These are phyloP conservation scores for Sipha maydis DNA, from an alignment of 2,888 invertebrate genomes.

Conservation along the genomic window DNA sequence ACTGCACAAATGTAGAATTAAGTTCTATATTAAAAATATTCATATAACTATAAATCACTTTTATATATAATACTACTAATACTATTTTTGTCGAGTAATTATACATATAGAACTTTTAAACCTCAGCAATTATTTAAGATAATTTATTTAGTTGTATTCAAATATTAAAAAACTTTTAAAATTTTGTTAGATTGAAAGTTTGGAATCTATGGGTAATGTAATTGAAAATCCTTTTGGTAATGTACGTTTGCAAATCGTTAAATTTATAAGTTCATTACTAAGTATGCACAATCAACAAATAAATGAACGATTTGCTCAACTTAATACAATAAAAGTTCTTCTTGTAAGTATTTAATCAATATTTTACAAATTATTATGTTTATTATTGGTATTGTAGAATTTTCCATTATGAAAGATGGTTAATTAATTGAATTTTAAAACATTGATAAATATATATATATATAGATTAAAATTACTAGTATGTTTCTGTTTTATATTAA, in stretches of 20 bases:
- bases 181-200: conserved; percentile 40
- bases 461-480: too few species aligned
- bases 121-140: not conserved
- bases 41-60: not conserved
- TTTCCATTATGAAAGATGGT: too few species aligned
- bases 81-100: not conserved
- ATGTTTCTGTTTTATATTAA: too few species aligned
- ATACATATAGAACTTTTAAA: not conserved
- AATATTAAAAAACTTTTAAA: not conserved
- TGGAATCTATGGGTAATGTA: conserved; percentile 65
- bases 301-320: conserved; percentile 73
- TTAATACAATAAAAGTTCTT: conserved; percentile 68
- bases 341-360: conserved; percentile 67
- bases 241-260: conserved; percentile 82
- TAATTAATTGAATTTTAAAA: too few species aligned
- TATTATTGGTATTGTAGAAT: too few species aligned
- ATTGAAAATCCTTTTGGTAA: conserved; percentile 82
- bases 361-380: not conserved
- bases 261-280: conserved; percentile 81
- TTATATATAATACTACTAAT: not conserved
- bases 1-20: not conserved
- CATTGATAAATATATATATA: too few species aligned
- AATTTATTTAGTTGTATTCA: not conserved
- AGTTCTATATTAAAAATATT: not conserved
- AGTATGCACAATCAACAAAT: conserved; percentile 79